Evolutionary conservation across 1,140 invertebrate genomes (phyloP).

Genomic region (Drosophila tani): DNA sequence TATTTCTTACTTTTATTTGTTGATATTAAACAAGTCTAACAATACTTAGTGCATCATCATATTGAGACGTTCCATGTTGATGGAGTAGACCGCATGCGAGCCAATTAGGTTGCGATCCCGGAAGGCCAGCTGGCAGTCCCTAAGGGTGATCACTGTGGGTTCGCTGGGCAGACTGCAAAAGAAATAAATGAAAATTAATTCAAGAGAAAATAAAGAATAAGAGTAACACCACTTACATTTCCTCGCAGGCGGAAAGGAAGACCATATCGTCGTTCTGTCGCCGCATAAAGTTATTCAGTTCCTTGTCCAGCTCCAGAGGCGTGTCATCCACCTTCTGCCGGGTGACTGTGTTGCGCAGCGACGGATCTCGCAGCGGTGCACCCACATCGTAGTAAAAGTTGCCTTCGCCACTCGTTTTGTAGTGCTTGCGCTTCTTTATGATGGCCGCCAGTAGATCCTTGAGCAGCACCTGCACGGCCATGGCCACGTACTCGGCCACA

Average conservation of each 20-base stretch:
- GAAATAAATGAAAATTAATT: neutral
- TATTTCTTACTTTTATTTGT: neutral
- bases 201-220: neutral
- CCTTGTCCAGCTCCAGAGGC: slow-evolving; percentile 86
- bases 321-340: slow-evolving; percentile 85
- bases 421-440: slow-evolving; percentile 90
- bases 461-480: slow-evolving; percentile 90
- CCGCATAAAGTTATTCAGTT: slow-evolving; percentile 85
- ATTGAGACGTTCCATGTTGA: slow-evolving; percentile 87
- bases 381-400: slow-evolving; percentile 91
- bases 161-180: slow-evolving; percentile 82
- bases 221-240: slow-evolving; percentile 64
- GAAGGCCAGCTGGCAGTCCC: slow-evolving; percentile 86
- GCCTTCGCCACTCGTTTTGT: slow-evolving; percentile 88
- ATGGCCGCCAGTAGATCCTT: slow-evolving; percentile 92
- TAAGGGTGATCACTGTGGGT: slow-evolving; percentile 85
- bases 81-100: slow-evolving; percentile 87
- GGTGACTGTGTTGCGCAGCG: slow-evolving; percentile 77
- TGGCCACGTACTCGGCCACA: slow-evolving; percentile 90
- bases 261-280: slow-evolving; percentile 85
- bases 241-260: slow-evolving; percentile 81
- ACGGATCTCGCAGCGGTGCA: slow-evolving; percentile 84
- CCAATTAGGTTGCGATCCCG: slow-evolving; percentile 86
- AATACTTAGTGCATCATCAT: slow-evolving; percentile 86
- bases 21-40: slow-evolving; percentile 5